Evolutionary conservation across 2,113 vertebrate genomes (phyloP), one percentile per base, ranked within the genome.

Genomic region (Gobiocypris rarus): DNA sequence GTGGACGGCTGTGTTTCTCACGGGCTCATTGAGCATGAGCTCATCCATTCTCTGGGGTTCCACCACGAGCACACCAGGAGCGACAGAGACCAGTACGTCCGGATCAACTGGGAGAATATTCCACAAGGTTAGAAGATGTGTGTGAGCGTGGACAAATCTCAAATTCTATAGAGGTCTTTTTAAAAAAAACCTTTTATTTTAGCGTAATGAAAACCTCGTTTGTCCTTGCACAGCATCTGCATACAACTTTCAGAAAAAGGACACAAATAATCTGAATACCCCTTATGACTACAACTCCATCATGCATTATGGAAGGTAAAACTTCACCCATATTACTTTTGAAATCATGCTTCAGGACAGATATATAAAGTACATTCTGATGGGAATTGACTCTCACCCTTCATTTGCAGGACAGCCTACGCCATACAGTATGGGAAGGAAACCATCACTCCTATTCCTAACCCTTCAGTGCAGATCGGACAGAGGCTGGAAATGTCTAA

Each of bases 241-340:
- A 34, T 9, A 48, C 50, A 76, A 90, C 84, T 87, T 92, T 73
- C 0, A 82, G 13, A 89, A 87, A 41, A 11, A 15, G 61, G 52
- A 90, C 74, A 88, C 86, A n/a, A 82, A 90, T 81, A 89, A 90
- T 77, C 82, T 86, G 69, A 82, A 89, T 67, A 88, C 82, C 1
- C 80, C 70, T 1, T 89, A 88, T 61, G 87, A 89, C 83, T 93
- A 91, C 61, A 83, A n/a, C 5, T 92, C 89, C 31, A 24, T 91
- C 17, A 91, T 92, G 91, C 89, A 92, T 82, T 89, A 90, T 26
- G 83, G 83, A 84, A 90, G 84, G 88, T 87, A 75, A 85, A 79
- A 10, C 6, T 28, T 63, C 43, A 59, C 38, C 9, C 43, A 34
- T 74, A 48, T 63, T 75, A 22, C 28, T 65, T 80, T 38, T 54